Base-by-base conservation (phyloP, 2,888 invertebrate species). In the Synanthedon tipuliformis region DNA sequence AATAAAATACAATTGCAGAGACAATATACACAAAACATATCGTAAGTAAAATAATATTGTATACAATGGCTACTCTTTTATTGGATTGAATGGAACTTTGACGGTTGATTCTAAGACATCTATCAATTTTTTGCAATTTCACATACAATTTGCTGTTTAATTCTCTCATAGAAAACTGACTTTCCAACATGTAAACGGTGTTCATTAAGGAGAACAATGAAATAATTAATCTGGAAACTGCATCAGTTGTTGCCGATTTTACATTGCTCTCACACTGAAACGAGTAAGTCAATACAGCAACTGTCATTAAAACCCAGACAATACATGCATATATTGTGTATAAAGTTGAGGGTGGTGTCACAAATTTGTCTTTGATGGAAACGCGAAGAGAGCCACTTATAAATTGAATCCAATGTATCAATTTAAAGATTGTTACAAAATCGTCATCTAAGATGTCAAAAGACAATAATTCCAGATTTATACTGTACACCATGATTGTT, bases 121-220 rank as follows among this genome's bases (percentile, higher is more conserved):
- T 65, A 53, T 81, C 78, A 34, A 81, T 65, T 61, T 65, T 78
- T 57, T 81, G 81, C 34, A 81, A 57, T 52, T 78, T 80, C 0
- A 81, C 77, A 53, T 73, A 80, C 5, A 81, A 57, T 56, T 72
- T 66, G 50, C 73, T 67, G 52, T 56, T 59, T 10, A 54, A 48
- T 34, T 41, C 13, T 41, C 12, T 12, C 41, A 41, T 41, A n/a
- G 11, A n/a, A 12, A 41, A 41, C 12, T 41, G 12, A 13, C n/a
- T 41, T 41, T 13, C n/a, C n/a, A 8, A 41, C 13, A 11, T 10
- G 12, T n/a, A 4, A 41, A n/a, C 2, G 1, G n/a, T 11, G n/a
- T 12, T 41, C n/a, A 41, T 41, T 41, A 10, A 41, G 1, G 10
- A 41, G 13, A 13, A 1, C 10, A 41, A 12, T 13, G 10, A 41